These are phyloP conservation scores for Thalassoma bifasciatum DNA, from an alignment of 2,113 vertebrate species.

Conservation along the genomic window DNA sequence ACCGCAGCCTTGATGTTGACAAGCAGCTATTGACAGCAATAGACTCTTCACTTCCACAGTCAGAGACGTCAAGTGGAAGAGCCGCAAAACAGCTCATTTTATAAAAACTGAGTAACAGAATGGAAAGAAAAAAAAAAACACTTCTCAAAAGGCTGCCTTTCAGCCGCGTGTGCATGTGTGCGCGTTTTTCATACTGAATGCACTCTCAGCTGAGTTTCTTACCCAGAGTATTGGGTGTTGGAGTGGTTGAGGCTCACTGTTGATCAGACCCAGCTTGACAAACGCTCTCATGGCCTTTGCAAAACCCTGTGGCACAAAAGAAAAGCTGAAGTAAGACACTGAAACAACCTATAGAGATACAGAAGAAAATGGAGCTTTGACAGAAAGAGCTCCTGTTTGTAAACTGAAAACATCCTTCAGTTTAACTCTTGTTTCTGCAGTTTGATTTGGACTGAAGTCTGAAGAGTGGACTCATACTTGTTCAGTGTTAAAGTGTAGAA, in stretches of 20 bases:
- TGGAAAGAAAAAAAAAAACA: constrained; percentile 6
- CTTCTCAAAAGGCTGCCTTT: constrained; percentile 1
- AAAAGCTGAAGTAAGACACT: background rate
- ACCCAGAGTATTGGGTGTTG: constrained; percentile 89
- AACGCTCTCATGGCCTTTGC: constrained; percentile 89
- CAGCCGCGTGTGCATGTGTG: background rate
- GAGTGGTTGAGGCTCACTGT: constrained; percentile 83
- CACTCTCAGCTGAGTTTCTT: constrained; percentile 41
- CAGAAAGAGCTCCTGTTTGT: background rate
- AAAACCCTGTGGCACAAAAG: constrained; percentile 86
- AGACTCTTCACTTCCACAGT: constrained; percentile 38
- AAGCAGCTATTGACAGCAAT: constrained; percentile 36
- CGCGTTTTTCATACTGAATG: background rate
- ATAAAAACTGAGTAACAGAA: constrained; percentile 9
- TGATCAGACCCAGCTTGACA: constrained; percentile 92
- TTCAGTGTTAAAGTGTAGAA: no score
- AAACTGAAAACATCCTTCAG: background rate
- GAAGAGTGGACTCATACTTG: no score
- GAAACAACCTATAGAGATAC: background rate
- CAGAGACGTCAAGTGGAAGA: constrained; percentile 20
- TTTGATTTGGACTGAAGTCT: no score
- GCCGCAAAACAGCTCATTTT: constrained; percentile 24
- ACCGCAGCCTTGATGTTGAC: constrained; percentile 51
- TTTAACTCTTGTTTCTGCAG: no score
- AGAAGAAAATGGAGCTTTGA: background rate